Percentiles rank a stretch among this genome's conserved stretches.
Conservation (phyloP, 2,888 invertebrate species). For the Lithosia quadra region DNA sequence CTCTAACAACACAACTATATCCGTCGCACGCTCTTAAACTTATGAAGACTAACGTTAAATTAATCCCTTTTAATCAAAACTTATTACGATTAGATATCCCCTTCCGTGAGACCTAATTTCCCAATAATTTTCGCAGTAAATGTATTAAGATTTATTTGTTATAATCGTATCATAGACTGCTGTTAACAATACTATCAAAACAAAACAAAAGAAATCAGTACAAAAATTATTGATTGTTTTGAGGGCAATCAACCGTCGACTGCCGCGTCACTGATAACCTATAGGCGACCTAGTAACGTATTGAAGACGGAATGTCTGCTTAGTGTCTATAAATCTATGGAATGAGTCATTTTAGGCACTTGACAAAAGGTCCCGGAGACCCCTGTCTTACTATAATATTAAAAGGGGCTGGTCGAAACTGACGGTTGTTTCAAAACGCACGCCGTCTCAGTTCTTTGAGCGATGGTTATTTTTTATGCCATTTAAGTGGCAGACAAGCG, state of each 20-base stretch:
- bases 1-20: not conserved
- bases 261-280: not conserved
- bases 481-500: no score
- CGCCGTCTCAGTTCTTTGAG: no score
- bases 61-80: not conserved
- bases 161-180: constrained; percentile 4
- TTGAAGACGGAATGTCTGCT: not conserved
- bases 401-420: no score
- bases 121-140: not conserved
- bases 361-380: no score
- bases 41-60: not conserved
- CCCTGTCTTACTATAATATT: no score
- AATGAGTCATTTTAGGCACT: no score
- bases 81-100: not conserved
- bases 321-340: not conserved
- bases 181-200: not conserved
- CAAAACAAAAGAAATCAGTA: not conserved
- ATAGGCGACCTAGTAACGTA: not conserved
- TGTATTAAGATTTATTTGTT: not conserved
- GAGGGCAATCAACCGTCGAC: constrained; percentile 2
- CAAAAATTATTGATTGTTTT: constrained; percentile 1
- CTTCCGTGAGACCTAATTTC: not conserved
- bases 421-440: no score
- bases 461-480: no score
- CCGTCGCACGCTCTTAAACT: not conserved